phyloP scores from a whole-genome alignment of 23 tunicate species.

The Halocynthia aurantium region DNA sequence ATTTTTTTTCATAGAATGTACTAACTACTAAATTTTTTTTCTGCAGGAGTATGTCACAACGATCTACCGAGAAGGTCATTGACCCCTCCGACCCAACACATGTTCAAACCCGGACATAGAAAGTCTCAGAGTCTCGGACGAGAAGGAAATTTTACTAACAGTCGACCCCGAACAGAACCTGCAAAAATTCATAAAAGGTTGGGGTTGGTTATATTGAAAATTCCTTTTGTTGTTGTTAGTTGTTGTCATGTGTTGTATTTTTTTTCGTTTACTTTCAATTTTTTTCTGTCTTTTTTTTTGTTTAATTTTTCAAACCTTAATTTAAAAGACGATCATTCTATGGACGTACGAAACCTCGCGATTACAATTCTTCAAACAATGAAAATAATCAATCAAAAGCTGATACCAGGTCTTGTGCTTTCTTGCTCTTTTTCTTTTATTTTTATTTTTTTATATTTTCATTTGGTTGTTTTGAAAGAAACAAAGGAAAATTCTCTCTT shows the following conservation, averaged over 20 bases:
- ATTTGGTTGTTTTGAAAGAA: too few species aligned
- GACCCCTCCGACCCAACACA: constrained; percentile 62
- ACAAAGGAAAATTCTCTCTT: too few species aligned
- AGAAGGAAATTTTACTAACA: constrained; percentile 40
- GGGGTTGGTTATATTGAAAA: neutral
- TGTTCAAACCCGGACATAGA: constrained; percentile 79
- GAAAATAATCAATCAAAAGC: too few species aligned
- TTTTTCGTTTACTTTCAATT: neutral
- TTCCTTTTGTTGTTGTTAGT: neutral
- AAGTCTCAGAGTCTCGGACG: constrained; percentile 77
- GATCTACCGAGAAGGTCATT: constrained; percentile 20
- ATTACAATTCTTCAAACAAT: neutral
- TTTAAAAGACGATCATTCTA: constrained; percentile 40
- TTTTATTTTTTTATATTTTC: too few species aligned
- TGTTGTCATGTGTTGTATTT: neutral
- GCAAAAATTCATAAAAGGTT: constrained; percentile 80
- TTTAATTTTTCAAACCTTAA: neutral
- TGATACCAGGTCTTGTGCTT: too few species aligned
- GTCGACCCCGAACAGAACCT: constrained; percentile 41
- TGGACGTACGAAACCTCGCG: constrained; percentile 35
- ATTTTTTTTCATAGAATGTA: too few species aligned
- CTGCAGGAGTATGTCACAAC: too few species aligned
- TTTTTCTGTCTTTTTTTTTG: neutral
- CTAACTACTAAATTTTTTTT: too few species aligned
- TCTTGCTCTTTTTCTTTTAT: too few species aligned